These are phyloP conservation scores for Coryphaenoides rupestris DNA, from an alignment of 2,113 vertebrate species.

Conservation along the genomic window DNA sequence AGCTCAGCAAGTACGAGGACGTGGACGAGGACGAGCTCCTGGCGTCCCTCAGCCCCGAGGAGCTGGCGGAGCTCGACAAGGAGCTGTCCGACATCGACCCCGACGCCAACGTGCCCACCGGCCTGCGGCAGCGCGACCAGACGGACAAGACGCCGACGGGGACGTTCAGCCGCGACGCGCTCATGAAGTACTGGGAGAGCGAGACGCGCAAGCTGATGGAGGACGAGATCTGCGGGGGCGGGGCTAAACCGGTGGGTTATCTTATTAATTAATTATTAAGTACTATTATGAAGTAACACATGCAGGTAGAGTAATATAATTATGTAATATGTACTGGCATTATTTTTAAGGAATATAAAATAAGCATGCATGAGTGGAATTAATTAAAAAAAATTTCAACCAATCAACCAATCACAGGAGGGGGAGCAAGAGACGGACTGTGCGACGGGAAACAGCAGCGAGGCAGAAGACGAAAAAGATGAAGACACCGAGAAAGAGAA, in stretches of 20 bases:
- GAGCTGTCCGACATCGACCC: constrained; percentile 93
- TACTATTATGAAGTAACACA: too few species aligned
- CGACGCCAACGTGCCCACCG: constrained; percentile 84
- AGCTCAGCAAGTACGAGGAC: constrained; percentile 96
- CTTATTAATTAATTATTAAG: too few species aligned
- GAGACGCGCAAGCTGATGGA: constrained; percentile 91
- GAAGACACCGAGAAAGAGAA: constrained; percentile 74
- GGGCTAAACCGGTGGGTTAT: constrained; percentile 64
- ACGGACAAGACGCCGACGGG: constrained; percentile 92
- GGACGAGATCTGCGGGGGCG: constrained; percentile 76
- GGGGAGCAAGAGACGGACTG: constrained; percentile 75
- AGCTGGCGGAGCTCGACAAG: constrained; percentile 91
- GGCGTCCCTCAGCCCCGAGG: constrained; percentile 88
- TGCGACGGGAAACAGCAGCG: constrained; percentile 79
- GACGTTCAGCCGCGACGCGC: constrained; percentile 90
- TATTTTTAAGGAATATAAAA: too few species aligned
- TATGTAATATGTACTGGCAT: too few species aligned
- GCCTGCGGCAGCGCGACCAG: constrained; percentile 90
- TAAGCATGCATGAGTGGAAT: too few species aligned
- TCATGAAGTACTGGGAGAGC: constrained; percentile 96
- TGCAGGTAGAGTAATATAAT: too few species aligned
- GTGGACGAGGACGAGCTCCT: constrained; percentile 97
- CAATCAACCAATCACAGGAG: constrained; percentile 62
- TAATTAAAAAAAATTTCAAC: too few species aligned
- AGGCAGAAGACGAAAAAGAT: constrained; percentile 76